A percentile compares a stretch with the other conserved stretches of the same genome.
These are phyloP conservation scores for Plestiodon gilberti DNA, from an alignment of 2,113 vertebrate genomes.

Conservation along the genomic window DNA sequence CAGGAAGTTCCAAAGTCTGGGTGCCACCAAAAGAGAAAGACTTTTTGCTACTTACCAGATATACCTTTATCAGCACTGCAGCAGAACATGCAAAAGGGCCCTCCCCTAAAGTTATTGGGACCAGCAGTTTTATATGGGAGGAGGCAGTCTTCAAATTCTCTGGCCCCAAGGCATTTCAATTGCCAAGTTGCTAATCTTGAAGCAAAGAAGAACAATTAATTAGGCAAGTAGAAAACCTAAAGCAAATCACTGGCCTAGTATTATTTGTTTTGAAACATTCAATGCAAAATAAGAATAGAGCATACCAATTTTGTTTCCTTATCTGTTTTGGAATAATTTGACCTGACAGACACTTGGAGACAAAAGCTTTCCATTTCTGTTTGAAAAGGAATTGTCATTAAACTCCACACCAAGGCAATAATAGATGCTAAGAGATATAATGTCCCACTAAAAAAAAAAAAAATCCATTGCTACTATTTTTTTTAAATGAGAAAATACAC, in stretches of 20 bases:
- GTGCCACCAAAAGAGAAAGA: no score
- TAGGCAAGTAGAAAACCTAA: background rate
- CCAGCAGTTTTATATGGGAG: no score
- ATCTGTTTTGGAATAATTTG: background rate
- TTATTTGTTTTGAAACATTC: background rate
- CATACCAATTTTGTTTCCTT: background rate
- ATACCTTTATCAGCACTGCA: background rate
- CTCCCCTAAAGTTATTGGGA: no score
- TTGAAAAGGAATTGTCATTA: constrained; percentile 18
- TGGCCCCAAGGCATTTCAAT: background rate
- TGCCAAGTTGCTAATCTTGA: constrained; percentile 7
- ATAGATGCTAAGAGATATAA: constrained; percentile 25
- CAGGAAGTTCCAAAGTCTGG: no score
- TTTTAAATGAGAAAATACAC: constrained; percentile 27
- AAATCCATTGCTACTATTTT: constrained; percentile 13
- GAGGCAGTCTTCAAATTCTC: no score
- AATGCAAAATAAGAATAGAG: background rate
- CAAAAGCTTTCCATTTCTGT: background rate
- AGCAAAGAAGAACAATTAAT: background rate
- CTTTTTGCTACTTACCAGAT: background rate
- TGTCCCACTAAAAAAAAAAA: constrained; percentile 4
- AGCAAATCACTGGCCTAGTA: background rate
- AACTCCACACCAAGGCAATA: constrained; percentile 22
- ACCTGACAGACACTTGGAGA: background rate
- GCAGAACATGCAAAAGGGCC: no score